phyloP scores from a whole-genome alignment of 2,888 invertebrate genomes.

The Oxystoma pomonae region DNA sequence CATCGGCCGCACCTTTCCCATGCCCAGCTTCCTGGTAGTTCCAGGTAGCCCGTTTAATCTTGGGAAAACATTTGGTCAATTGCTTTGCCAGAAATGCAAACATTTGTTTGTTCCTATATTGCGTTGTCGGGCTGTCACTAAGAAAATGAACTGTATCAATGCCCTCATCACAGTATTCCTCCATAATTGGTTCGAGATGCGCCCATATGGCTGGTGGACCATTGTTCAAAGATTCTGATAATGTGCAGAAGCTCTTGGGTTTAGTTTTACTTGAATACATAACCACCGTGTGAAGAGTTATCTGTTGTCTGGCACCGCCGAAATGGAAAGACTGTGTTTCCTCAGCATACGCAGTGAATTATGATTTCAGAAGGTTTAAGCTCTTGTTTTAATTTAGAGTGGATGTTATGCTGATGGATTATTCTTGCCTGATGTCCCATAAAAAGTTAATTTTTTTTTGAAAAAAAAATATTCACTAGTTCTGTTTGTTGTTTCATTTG shows the following conservation, averaged over 20 bases:
- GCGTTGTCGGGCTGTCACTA: conserved; percentile 6
- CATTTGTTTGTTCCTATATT: conserved; percentile 7
- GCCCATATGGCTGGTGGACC: conserved; percentile 1
- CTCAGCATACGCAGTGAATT: conserved; percentile 5
- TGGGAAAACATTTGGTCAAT: background rate
- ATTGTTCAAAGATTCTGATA: conserved; percentile 6
- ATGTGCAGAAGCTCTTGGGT: conserved; percentile 4
- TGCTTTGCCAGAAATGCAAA: background rate
- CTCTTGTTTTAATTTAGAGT: background rate
- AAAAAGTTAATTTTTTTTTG: background rate
- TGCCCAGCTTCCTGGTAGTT: conserved; percentile 12
- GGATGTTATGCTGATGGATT: background rate
- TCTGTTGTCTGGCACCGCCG: conserved; percentile 2
- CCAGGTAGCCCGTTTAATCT: conserved; percentile 4
- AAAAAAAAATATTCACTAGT: background rate
- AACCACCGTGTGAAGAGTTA: conserved; percentile 3
- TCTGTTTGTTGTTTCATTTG: background rate
- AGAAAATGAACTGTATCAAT: conserved; percentile 5
- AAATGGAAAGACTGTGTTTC: conserved; percentile 7
- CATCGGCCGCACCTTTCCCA: conserved; percentile 13
- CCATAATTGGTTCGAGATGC: background rate
- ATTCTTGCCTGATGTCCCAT: background rate
- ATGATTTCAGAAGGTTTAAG: conserved; percentile 1
- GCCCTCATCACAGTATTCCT: background rate
- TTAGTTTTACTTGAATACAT: background rate